These are phyloP conservation scores for Leptobrachium ailaonicum DNA, from an alignment of 2,113 vertebrate genomes.

Conservation along the genomic window DNA sequence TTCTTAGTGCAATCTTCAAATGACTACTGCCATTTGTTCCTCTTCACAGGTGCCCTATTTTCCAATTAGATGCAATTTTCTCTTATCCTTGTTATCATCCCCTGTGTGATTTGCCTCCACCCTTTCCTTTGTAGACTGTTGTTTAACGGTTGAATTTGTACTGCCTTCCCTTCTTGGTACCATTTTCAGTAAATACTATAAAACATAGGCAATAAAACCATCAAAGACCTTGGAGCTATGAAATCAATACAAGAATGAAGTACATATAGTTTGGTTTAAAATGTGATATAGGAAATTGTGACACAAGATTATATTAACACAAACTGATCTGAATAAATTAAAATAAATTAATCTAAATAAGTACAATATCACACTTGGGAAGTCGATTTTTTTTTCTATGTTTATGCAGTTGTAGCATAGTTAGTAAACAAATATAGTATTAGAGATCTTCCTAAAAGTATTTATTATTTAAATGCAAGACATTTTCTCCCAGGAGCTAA, in stretches of 20 bases:
- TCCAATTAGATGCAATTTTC: conserved; percentile 43
- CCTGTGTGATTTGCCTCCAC: conserved; percentile 33
- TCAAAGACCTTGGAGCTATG: conserved; percentile 37
- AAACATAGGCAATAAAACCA: conserved; percentile 28
- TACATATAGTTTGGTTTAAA: not conserved
- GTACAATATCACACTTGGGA: no score
- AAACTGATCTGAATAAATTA: no score
- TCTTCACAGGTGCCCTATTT: conserved; percentile 38
- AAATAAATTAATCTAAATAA: no score
- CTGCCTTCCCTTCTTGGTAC: conserved; percentile 15
- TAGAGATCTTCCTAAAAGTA: no score
- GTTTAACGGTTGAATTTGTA: conserved; percentile 31
- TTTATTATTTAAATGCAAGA: no score
- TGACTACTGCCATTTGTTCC: conserved; percentile 31
- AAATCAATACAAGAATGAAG: conserved; percentile 21
- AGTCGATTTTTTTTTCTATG: no score
- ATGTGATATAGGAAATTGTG: no score
- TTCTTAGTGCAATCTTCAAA: conserved; percentile 29
- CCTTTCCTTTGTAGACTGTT: conserved; percentile 31
- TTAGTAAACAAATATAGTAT: no score
- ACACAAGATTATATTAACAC: no score
- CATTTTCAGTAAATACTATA: conserved; percentile 14
- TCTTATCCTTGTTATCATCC: conserved; percentile 36
- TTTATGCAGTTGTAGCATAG: no score
- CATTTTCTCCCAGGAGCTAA: no score